Percentiles rank a stretch among this genome's conserved stretches.
Conservation (phyloP, 2,888 invertebrate genomes). For the Lasioglossum vierecki region DNA sequence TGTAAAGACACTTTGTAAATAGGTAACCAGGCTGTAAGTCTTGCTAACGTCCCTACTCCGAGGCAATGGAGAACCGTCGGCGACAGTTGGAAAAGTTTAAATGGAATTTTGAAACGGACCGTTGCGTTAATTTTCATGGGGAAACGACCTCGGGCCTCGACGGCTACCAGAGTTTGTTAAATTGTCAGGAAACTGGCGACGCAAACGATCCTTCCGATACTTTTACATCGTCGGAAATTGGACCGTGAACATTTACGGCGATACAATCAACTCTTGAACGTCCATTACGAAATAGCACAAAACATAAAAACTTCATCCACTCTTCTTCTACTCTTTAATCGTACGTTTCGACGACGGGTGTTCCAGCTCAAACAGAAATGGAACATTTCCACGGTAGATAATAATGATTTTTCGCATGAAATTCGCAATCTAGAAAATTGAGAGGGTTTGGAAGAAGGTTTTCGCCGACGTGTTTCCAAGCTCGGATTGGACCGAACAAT, state of each 20-base stretch:
- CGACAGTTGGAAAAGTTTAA: not conserved
- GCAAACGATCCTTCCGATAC: not conserved
- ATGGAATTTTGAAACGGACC: not conserved
- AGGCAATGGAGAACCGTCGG: conserved; percentile 8
- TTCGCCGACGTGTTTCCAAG: not conserved
- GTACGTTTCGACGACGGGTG: not conserved
- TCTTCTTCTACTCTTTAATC: not conserved
- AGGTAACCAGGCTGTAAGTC: conserved; percentile 49
- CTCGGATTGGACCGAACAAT: conserved; percentile 29
- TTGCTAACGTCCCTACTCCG: conserved; percentile 25
- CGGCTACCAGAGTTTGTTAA: not conserved
- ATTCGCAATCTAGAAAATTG: not conserved
- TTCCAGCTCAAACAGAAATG: not conserved
- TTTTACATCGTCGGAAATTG: not conserved
- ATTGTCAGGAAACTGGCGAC: not conserved
- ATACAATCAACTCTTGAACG: not conserved
- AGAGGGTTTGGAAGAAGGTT: not conserved
- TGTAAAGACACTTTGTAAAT: conserved; percentile 54
- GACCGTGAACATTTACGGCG: not conserved
- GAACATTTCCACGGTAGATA: not conserved
- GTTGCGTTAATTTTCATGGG: not conserved
- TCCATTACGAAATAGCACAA: not conserved
- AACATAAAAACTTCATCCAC: not conserved
- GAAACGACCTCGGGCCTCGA: not conserved
- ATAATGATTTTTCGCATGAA: not conserved